Base-by-base conservation (phyloP, 2,888 invertebrate species). In the Linnaemya vulpina region DNA sequence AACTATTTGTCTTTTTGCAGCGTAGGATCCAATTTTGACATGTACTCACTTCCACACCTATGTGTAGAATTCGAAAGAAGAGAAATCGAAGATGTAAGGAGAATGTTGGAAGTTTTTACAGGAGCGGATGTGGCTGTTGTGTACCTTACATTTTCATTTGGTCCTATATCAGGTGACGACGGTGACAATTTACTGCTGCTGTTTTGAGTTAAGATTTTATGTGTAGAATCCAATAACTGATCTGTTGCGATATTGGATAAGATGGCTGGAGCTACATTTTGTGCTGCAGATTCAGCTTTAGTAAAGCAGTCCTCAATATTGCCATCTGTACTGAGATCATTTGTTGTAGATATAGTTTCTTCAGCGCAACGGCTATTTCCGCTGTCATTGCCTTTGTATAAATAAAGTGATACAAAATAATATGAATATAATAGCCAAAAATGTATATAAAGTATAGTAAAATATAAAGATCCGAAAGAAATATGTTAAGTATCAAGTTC, bases 281-380 rank as follows among this genome's bases (percentile, higher is more conserved):
- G 58, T 49, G 49, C 62, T 55, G 53, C 68, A 22, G 74, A 62
- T 8, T 38, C 70, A 55, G 70, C 30, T 63, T 74, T 63, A n/a
- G 65, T 70, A 38, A 75, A 46, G 35, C 79, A 79, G 55, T 83
- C 79, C 13, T 83, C 74, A 43, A 58, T 74, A 74, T 83, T 74
- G 38, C 73, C 55, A 49, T 79, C 74, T n/a, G 40, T 51, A 17
- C 75, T 74, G 63, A 83, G 70, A 55, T 75, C 83, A 53, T 70
- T 79, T n/a, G 17, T 71, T 35, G 46, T 43, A 55, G 78, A 75
- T 40, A 74, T 58, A 49, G 58, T 65, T 63, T 63, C 71, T 15
- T 79, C 71, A 46, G 15, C 71, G 13, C n/a, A 30, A 22, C 43
- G 70, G 38, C 74, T 78, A 46, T 63, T 63, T 30, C 30, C 67